Evolutionary conservation across 2,113 vertebrate species (phyloP).

Genomic region (Ibidorhyncha struthersii): DNA sequence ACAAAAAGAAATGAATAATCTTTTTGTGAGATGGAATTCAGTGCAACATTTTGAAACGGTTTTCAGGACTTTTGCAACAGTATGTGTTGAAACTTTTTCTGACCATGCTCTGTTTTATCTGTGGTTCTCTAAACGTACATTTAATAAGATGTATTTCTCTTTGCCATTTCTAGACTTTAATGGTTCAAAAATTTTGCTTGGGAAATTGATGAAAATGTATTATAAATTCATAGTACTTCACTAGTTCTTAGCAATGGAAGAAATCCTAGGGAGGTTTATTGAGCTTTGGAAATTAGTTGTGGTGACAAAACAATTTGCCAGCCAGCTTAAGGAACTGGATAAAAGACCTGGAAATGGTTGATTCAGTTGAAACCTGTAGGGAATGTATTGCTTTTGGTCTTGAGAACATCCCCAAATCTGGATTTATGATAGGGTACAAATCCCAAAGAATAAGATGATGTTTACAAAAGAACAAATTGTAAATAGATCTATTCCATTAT

Average conservation of each 20-base stretch:
- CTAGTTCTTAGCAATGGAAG: background rate
- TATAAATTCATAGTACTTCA: background rate
- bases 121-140: background rate
- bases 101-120: background rate
- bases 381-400: background rate
- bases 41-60: background rate
- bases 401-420: background rate
- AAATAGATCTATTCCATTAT: background rate
- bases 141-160: background rate
- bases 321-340: background rate
- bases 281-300: background rate
- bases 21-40: background rate
- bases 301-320: background rate
- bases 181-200: background rate
- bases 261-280: background rate
- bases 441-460: background rate
- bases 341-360: background rate
- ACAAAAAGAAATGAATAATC: background rate
- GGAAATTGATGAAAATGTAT: background rate
- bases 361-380: background rate
- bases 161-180: background rate
- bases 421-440: background rate
- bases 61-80: slow-evolving; percentile 20
- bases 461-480: background rate
- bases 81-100: background rate